Base-by-base conservation (phyloP, 2,888 invertebrate species). In the Ptycholaimellus sp. region DNA sequence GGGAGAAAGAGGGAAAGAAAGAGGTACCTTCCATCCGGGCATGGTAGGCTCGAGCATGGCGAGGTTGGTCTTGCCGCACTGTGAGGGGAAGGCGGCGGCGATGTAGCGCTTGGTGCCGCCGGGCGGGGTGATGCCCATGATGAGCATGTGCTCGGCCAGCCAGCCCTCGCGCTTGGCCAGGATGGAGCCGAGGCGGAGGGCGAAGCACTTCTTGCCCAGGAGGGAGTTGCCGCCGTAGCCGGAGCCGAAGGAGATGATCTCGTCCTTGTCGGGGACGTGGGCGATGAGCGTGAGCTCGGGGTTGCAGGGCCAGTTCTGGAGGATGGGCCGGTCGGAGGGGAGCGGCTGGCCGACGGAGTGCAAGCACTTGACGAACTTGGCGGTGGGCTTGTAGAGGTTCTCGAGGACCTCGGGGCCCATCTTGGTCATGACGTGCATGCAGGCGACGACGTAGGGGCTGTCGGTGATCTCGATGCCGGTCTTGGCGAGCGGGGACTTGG, bases 11-110 rank as follows among this genome's bases (percentile, higher is more conserved):
- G 7, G 25, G 6, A 23, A 23, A 6, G 6, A 9, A 20, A 20
- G 9, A 33, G 18, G 7, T 13, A n/a, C 33, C 37, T 62, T 64
- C 48, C 56, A 64, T 6, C 83, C 83, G 0, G 82, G 77, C 23
- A 93, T 62, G 0, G 76, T 69, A 0, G 90, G 83, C 3, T 74
- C 76, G 74, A 93, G 72, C 90, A 93, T 90, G 13, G 90, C 90
- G 37, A 93, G 64, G 63, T 93, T 93, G 16, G 90, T 93, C 61
- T 93, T 90, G n/a, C 90, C 90, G 56, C 93, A 93, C 7, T 90
- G 87, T 6, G 82, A 83, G 0, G 90, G 90, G 59, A 93, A 93
- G 0, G 90, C 90, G 0, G 87, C 90, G 0, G 80, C 85, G 41
- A 93, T 17, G 32, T 37, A 37, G n/a, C 22, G 21, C 32, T 37